phyloP scores from a whole-genome alignment of 1,140 invertebrate species.

The Camponotus vicinus region DNA sequence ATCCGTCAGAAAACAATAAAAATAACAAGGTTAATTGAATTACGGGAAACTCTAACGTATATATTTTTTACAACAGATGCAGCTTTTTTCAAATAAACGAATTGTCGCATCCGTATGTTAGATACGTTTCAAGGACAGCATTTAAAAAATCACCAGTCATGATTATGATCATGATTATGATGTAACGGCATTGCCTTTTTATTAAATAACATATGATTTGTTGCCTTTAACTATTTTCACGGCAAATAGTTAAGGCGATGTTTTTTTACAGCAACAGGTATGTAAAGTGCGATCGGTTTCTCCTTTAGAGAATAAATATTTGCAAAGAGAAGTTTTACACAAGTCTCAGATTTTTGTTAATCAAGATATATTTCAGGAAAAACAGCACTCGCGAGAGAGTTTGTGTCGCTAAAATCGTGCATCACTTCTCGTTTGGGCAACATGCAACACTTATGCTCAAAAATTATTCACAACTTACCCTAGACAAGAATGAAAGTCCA shows the following conservation, averaged over 20 bases:
- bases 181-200: constrained; percentile 35
- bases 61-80: constrained; percentile 13
- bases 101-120: constrained; percentile 27
- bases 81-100: constrained; percentile 24
- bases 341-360: neutral
- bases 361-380: neutral
- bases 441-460: constrained; percentile 49
- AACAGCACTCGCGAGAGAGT: neutral
- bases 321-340: neutral
- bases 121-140: constrained; percentile 28
- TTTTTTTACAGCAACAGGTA: constrained; percentile 8
- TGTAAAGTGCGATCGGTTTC: neutral
- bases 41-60: neutral
- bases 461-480: constrained; percentile 80
- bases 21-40: constrained; percentile 38
- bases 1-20: neutral
- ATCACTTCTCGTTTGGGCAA: neutral
- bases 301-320: neutral
- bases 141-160: constrained; percentile 52
- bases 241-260: neutral
- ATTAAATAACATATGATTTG: constrained; percentile 49
- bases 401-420: neutral
- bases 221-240: constrained; percentile 2
- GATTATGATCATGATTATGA: constrained; percentile 36
- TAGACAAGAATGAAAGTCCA: constrained; percentile 84